Conservation (phyloP, 2,113 vertebrate genomes). For the Apeltes quadracus region DNA sequence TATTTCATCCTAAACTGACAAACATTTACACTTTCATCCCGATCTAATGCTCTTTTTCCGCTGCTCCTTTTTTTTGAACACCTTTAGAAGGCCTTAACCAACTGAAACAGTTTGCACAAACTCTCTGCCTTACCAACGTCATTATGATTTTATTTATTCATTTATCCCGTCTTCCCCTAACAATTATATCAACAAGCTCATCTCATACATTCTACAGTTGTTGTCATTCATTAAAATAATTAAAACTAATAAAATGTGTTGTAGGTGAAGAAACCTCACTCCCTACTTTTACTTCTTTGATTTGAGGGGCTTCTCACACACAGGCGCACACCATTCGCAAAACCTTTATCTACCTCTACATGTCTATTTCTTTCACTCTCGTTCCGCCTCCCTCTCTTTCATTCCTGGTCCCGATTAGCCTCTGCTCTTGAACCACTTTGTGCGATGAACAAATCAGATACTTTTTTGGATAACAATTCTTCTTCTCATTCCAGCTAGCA, state of each 20-base stretch:
- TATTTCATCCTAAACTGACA: constrained; percentile 26
- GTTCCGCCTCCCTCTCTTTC: constrained; percentile 17
- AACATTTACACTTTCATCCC: constrained; percentile 15
- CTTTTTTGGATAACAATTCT: constrained; percentile 57
- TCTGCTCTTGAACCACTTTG: constrained; percentile 39
- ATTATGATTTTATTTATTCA: constrained; percentile 39
- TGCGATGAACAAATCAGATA: constrained; percentile 61
- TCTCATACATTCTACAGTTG: neutral
- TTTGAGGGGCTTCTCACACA: constrained; percentile 18
- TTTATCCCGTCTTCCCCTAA: neutral
- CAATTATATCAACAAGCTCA: neutral
- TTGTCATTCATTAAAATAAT: constrained; percentile 3
- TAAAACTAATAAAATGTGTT: neutral
- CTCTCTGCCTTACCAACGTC: constrained; percentile 27
- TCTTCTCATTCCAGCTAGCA: constrained; percentile 76
- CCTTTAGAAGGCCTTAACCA: constrained; percentile 38
- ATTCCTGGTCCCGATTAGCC: constrained; percentile 21
- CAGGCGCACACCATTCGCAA: constrained; percentile 10
- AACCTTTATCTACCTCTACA: neutral
- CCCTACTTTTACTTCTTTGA: neutral
- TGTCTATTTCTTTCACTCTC: constrained; percentile 39
- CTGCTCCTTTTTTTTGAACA: constrained; percentile 36
- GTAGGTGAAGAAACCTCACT: constrained; percentile 5
- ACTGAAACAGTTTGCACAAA: constrained; percentile 25
- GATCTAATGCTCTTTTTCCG: constrained; percentile 16